These are phyloP conservation scores for Trochalopteron elliotii DNA, from an alignment of 2,113 vertebrate genomes.

Conservation along the genomic window DNA sequence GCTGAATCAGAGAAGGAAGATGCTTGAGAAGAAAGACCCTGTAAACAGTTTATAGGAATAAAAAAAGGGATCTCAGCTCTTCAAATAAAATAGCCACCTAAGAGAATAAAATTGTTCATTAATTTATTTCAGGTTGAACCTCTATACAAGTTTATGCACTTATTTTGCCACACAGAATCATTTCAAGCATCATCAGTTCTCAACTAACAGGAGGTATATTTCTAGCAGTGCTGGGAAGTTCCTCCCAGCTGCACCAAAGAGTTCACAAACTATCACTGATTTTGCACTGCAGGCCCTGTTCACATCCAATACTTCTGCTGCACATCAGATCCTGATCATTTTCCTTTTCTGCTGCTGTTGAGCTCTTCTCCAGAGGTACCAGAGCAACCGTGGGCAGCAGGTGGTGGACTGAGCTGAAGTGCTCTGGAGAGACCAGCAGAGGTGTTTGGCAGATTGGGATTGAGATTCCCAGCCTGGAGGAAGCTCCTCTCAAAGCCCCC, in stretches of 20 bases:
- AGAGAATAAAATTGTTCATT: constrained; percentile 3
- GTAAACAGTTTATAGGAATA: background rate
- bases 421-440: background rate
- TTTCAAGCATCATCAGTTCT: constrained; percentile 31
- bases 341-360: background rate
- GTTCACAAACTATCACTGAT: background rate
- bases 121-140: background rate
- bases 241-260: background rate
- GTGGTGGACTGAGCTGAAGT: background rate
- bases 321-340: background rate
- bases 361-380: background rate
- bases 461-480: background rate
- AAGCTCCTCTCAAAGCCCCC: background rate
- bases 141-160: constrained; percentile 32
- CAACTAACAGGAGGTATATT: background rate
- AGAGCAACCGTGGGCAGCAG: background rate
- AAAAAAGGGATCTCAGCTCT: background rate
- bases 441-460: background rate
- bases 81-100: background rate
- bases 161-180: constrained; percentile 33
- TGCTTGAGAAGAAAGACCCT: background rate
- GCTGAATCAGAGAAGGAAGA: background rate
- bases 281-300: background rate
- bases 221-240: background rate
- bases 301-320: background rate